A percentile compares a stretch with the other conserved stretches of the same genome.
These are phyloP conservation scores for Porites lobata DNA, from an alignment of 92 coral and sea anemone genomes.

Conservation along the genomic window DNA sequence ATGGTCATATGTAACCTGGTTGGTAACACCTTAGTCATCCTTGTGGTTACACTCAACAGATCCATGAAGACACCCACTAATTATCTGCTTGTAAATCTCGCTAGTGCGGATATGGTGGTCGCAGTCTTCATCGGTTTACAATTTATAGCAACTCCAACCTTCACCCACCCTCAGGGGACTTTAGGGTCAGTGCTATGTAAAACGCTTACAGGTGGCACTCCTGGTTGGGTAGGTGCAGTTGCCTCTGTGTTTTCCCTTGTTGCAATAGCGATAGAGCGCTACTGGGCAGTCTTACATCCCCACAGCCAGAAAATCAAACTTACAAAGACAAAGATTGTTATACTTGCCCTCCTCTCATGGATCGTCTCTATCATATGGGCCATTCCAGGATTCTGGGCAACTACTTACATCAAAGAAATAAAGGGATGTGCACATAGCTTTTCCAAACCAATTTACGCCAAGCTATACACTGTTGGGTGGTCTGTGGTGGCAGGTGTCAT, in stretches of 20 bases:
- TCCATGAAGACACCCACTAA: slow-evolving; percentile 72
- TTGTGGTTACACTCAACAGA: slow-evolving; percentile 47
- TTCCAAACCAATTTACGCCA: slow-evolving; percentile 19
- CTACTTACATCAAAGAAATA: slow-evolving; percentile 15
- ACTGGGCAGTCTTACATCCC: slow-evolving; percentile 60
- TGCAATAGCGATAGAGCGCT: slow-evolving; percentile 66
- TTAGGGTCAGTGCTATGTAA: slow-evolving; percentile 51
- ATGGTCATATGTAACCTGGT: slow-evolving; percentile 36
- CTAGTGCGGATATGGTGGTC: slow-evolving; percentile 64
- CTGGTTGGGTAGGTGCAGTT: slow-evolving; percentile 70
- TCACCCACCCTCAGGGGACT: slow-evolving; percentile 60
- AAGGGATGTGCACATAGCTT: slow-evolving; percentile 34
- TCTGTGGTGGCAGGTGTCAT: slow-evolving; percentile 41
- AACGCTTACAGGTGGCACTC: slow-evolving; percentile 59
- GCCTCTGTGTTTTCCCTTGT: slow-evolving; percentile 63
- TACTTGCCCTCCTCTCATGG: slow-evolving; percentile 30
- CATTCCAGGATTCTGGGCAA: slow-evolving; percentile 33
- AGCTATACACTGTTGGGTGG: slow-evolving; percentile 33
- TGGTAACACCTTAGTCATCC: slow-evolving; percentile 63
- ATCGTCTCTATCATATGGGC: slow-evolving; percentile 24
- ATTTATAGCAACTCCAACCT: slow-evolving; percentile 48
- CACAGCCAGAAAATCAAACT: slow-evolving; percentile 41
- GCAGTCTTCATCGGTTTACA: slow-evolving; percentile 54
- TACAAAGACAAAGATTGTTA: slow-evolving; percentile 17
- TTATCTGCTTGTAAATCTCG: slow-evolving; percentile 68